phyloP scores from a whole-genome alignment of 2,113 vertebrate species.

The Empidonax alnorum region DNA sequence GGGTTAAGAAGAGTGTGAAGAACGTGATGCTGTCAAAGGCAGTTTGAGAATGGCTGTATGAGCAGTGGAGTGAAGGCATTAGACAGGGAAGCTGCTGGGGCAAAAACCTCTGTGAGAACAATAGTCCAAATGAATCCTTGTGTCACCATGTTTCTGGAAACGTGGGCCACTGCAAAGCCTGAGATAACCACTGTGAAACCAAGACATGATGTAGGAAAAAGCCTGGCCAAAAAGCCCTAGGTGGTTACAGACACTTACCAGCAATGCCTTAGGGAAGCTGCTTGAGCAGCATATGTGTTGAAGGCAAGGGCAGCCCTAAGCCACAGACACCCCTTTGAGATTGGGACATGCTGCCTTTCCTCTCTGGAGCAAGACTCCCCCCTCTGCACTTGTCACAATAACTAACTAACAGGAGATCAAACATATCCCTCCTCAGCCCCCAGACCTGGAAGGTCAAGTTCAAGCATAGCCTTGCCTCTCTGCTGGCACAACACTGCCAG shows the following conservation, averaged over 20 bases:
- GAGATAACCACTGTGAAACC: background rate
- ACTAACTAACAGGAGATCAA: background rate
- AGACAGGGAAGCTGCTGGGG: background rate
- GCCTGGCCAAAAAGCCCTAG: background rate
- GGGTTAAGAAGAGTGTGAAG: background rate
- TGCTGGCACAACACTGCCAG: background rate
- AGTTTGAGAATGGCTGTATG: background rate
- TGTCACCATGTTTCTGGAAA: background rate
- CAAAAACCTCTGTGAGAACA: background rate
- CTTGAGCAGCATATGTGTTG: rapidly evolving
- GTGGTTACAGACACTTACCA: background rate
- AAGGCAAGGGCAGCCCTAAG: background rate
- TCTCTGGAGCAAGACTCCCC: background rate
- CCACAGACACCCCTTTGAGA: background rate
- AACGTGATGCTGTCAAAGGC: background rate
- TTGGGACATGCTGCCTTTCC: background rate
- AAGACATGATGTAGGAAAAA: background rate
- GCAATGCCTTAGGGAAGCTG: background rate
- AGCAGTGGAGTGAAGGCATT: rapidly evolving
- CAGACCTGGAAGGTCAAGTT: background rate
- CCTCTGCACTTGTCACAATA: background rate
- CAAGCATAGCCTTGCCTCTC: background rate
- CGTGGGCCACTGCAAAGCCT: background rate
- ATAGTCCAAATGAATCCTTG: background rate
- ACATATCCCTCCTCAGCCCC: background rate